phyloP scores from a whole-genome alignment of 2,113 vertebrate species.

The Machaerirhynchus nigripectus region DNA sequence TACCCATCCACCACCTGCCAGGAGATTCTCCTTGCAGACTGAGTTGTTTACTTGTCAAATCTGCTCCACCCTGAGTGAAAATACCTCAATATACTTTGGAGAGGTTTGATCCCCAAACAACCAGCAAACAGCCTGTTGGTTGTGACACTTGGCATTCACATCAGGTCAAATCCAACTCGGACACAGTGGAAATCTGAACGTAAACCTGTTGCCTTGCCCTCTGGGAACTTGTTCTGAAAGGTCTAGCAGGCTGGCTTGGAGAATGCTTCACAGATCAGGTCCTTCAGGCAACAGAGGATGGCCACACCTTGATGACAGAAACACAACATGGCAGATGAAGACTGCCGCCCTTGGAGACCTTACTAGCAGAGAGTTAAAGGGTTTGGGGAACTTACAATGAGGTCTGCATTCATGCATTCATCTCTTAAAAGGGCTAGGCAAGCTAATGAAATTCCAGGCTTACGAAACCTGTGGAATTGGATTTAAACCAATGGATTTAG shows the following conservation, averaged over 20 bases:
- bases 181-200: not conserved
- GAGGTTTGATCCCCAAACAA: not conserved
- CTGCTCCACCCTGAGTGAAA: not conserved
- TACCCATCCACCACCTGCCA: not conserved
- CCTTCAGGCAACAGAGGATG: not conserved
- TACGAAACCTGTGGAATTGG: not conserved
- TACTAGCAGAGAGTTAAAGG: not conserved
- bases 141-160: accelerated
- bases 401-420: not conserved
- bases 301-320: not conserved
- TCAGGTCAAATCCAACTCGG: not conserved
- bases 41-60: not conserved
- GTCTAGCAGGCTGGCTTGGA: not conserved
- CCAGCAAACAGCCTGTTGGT: not conserved
- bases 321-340: not conserved
- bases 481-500: not conserved
- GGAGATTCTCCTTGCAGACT: not conserved
- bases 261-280: not conserved
- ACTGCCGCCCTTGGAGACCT: not conserved
- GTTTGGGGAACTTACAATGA: not conserved
- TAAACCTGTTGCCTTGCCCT: not conserved
- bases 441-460: not conserved
- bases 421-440: not conserved
- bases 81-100: not conserved
- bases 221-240: not conserved